These are phyloP conservation scores for Cololabis saira DNA, from an alignment of 2,113 vertebrate species.

Conservation along the genomic window DNA sequence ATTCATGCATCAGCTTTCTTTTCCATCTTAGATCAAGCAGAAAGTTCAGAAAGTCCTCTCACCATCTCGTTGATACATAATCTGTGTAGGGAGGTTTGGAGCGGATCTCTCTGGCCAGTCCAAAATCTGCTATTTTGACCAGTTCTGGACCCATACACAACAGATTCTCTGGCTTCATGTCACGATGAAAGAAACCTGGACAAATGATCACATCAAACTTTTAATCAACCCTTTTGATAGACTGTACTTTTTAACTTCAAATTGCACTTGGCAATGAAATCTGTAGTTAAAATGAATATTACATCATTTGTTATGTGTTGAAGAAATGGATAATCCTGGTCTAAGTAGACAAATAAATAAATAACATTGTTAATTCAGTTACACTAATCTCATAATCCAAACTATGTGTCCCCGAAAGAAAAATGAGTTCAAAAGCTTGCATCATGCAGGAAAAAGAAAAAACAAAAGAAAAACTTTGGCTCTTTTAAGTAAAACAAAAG, in stretches of 20 bases:
- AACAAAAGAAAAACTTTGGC: neutral
- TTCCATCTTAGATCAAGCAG: neutral
- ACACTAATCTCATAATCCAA: no score
- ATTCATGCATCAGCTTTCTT: neutral
- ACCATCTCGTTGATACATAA: conserved; percentile 98
- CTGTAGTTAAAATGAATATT: neutral
- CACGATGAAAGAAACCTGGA: conserved; percentile 95
- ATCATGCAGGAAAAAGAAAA: neutral
- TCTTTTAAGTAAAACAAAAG: conserved; percentile 3
- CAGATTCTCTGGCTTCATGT: conserved; percentile 99
- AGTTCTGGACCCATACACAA: conserved; percentile 98
- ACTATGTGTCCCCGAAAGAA: no score
- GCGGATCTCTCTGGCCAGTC: conserved; percentile 94
- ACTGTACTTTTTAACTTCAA: neutral
- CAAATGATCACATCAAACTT: conserved; percentile 1
- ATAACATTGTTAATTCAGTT: no score
- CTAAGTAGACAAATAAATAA: no score
- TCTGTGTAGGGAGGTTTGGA: conserved; percentile 97
- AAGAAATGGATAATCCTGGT: no score
- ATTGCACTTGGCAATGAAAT: neutral
- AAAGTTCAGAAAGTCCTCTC: conserved; percentile 38
- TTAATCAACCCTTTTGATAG: neutral
- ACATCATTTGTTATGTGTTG: no score
- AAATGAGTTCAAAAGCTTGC: neutral
- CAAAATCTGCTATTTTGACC: conserved; percentile 98